phyloP scores from a whole-genome alignment of 2,113 vertebrate species.

The Colius striatus region DNA sequence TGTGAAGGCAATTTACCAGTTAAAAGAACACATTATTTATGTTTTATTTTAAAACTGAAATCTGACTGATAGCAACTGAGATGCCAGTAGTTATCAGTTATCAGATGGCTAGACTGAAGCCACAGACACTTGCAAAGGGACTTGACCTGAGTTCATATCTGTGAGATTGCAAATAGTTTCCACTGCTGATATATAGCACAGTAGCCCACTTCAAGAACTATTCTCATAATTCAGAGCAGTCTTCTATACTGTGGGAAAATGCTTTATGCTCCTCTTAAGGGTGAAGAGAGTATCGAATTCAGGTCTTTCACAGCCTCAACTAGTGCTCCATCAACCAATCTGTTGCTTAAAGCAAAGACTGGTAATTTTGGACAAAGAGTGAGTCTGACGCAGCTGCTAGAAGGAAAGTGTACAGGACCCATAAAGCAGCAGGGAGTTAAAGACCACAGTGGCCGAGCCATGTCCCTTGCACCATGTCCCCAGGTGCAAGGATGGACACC shows the following conservation, averaged over 20 bases:
- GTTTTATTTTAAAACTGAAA: not conserved
- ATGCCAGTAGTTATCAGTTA: not conserved
- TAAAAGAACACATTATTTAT: not conserved
- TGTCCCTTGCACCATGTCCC: not conserved
- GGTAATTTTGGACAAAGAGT: not conserved
- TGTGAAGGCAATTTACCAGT: not conserved
- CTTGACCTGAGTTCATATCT: not conserved
- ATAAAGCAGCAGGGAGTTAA: not conserved
- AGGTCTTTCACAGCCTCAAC: not conserved
- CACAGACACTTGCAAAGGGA: not conserved
- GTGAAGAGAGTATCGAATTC: not conserved
- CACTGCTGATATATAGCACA: not conserved
- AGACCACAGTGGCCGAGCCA: not conserved
- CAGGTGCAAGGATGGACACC: not conserved
- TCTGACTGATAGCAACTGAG: not conserved
- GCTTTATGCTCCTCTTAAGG: not conserved
- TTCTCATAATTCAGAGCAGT: not conserved
- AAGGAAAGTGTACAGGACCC: accelerated
- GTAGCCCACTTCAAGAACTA: not conserved
- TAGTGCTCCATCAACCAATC: not conserved
- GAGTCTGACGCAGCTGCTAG: not conserved
- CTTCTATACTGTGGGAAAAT: not conserved
- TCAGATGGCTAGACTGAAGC: not conserved
- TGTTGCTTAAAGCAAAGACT: not conserved
- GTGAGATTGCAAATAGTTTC: not conserved